phyloP scores from a whole-genome alignment of 2,888 invertebrate species.

The Folsomia candida region DNA sequence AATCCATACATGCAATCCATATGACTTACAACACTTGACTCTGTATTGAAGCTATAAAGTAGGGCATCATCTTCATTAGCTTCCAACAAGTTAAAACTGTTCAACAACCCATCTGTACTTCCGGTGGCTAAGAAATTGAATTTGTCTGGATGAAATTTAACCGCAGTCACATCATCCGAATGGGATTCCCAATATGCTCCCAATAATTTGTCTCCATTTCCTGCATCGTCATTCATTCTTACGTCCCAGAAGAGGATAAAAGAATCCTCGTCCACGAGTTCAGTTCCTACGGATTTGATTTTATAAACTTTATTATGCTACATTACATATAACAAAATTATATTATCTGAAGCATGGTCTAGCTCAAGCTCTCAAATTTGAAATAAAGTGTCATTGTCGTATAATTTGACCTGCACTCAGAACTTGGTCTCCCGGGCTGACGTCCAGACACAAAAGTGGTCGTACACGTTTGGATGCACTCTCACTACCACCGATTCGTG shows the following conservation, averaged over 20 bases:
- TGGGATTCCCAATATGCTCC: conserved; percentile 84
- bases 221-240: conserved; percentile 56
- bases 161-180: conserved; percentile 75
- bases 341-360: too few relatives aligned
- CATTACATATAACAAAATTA: too few relatives aligned
- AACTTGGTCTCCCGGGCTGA: conserved; percentile 67
- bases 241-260: conserved; percentile 80
- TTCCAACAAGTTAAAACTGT: conserved; percentile 75
- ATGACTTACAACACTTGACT: conserved; percentile 66
- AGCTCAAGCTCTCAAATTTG: too few relatives aligned
- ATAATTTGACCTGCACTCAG: too few relatives aligned
- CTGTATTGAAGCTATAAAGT: conserved; percentile 71
- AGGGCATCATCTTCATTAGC: conserved; percentile 76
- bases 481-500: background rate
- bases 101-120: conserved; percentile 79
- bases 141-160: conserved; percentile 68
- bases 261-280: conserved; percentile 66
- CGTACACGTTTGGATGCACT: background rate
- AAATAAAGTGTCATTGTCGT: too few relatives aligned
- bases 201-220: conserved; percentile 56
- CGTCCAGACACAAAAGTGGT: conserved; percentile 70
- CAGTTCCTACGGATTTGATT: too few relatives aligned
- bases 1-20: too few relatives aligned
- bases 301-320: too few relatives aligned
- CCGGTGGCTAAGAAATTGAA: conserved; percentile 69